A percentile compares a stretch with the other conserved stretches of the same genome.
Conservation (phyloP, 2,888 invertebrate species). For the Acanthosoma haemorrhoidale region DNA sequence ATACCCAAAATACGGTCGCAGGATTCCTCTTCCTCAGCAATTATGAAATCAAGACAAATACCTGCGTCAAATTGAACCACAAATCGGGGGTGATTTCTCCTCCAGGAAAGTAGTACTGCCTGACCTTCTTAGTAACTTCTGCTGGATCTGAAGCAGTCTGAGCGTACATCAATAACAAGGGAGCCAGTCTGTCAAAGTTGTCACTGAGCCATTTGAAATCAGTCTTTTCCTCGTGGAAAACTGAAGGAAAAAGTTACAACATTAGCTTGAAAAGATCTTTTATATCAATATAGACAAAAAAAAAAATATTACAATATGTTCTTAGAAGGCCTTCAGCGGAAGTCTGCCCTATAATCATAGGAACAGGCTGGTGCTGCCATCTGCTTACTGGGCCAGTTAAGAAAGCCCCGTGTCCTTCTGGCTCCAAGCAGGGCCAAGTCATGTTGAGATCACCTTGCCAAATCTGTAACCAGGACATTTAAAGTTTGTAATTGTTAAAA, state of each 20-base stretch:
- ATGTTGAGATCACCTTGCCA: constrained; percentile 27
- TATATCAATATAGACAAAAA: background rate
- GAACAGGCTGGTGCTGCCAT: constrained; percentile 25
- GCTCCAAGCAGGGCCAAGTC: constrained; percentile 21
- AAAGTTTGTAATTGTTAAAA: too few relatives aligned
- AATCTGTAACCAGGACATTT: background rate
- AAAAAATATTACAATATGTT: background rate
- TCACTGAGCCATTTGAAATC: constrained; percentile 1
- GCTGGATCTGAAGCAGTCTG: background rate
- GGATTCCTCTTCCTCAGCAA: background rate
- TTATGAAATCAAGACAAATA: background rate
- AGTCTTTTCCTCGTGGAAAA: background rate
- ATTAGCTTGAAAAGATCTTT: background rate
- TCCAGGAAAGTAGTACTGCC: background rate
- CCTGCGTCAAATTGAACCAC: background rate
- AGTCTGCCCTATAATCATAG: constrained; percentile 10
- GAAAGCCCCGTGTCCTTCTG: constrained; percentile 18
- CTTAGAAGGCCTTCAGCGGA: constrained; percentile 26
- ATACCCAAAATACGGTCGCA: background rate
- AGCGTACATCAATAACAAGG: background rate
- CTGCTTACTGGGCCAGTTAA: constrained; percentile 3
- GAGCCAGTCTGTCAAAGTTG: constrained; percentile 2
- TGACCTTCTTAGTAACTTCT: background rate
- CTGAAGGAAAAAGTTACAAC: background rate
- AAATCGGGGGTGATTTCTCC: background rate